Evolutionary conservation across 1,140 invertebrate genomes (phyloP), one percentile per base, ranked within the genome.

Genomic region (Hypothenemus hampei): DNA sequence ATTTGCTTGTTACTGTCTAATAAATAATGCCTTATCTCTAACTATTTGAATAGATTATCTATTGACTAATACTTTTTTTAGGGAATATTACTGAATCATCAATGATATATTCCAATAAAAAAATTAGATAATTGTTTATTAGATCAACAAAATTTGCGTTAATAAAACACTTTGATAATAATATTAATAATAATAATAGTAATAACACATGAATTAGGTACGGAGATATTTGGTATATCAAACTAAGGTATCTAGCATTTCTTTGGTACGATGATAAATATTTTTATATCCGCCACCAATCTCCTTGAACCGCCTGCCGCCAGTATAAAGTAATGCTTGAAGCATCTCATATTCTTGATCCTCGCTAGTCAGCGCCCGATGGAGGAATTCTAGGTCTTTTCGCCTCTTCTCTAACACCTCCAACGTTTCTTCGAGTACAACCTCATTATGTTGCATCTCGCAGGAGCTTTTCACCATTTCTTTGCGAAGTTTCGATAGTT

Each of bases 371-470:
- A 87, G 70, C 60, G 87, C 82, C 49, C 75, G 68, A 31, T 81
- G 80, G 23, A 88, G 70, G 48, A 77, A 77, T 43, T 84, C 79
- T 4, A 87, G 66, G 8, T 82, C 71, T 51, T 77, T 75, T 61
- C 81, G 73, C 67, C 84, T 78, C 24, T 75, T 77, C 46, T 81
- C 77, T 18, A 88, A 67, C 58, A 81, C 76, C 49, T 77, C 77
- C 44, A 84, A 80, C 15, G 81, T 79, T 53, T 80, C 78, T 36
- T 78, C 73, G 46, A 89, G 63, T 26, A 83, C 81, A 13, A 77
- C 69, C 33, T 81, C 77, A 43, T 81, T 78, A 33, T 76, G 70
- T 60, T 85, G 78, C 64, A 85, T 82, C 61, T 87, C 81, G 44
- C 79, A 77, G 23, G 78, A 69, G 46, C 81, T 78, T 62, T 71